Evolutionary conservation across 2,797 vertebrate genomes (phyloP), one percentile per base, ranked within the genome.

Genomic region (Hafferia zeledoni): DNA sequence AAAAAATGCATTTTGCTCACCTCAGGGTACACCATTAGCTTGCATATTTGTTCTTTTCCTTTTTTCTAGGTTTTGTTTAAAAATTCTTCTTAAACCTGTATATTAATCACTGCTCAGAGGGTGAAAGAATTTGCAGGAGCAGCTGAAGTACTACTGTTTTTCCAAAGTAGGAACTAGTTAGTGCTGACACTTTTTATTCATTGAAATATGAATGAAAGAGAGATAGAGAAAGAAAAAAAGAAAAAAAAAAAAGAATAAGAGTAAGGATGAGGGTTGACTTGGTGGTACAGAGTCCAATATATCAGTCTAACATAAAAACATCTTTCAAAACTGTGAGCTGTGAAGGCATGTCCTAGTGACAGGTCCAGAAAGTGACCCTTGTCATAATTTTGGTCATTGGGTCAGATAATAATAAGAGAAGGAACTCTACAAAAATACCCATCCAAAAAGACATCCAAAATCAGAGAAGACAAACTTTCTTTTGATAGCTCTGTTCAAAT

Each of bases 81-180:
- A 96, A 95, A 95, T 95, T 97, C 95, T 94, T 95, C 95, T 95
- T 97, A 96, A 96, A 94, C 89, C 47, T 87, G 91, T 94, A 94
- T 94, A 96, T 96, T 96, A 97, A 96, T 96, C 97, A 97, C 82
- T 92, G 93, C 92, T 96, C 65, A 94, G 77, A 95, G 84, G 59
- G 72, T 71, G 67, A 94, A 93, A 95, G 89, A 94, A 95, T 96
- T 88, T 96, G 70, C 91, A 95, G 90, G 56, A 94, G 79, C 72
- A 82, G 55, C 82, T 96, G 91, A 96, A 96, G 87, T 59, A 41
- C 70, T 89, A 74, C 82, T 86, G 83, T 81, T 87, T 68, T 90
- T 61, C 50, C 37, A 56, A 67, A 95, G 59, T 28, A 94, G 47
- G 64, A 94, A 89, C 92, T 82, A 95, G 83, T 83, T 95, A 92